Conservation (phyloP, 2,888 invertebrate species). For the Lithophane leautieri region DNA sequence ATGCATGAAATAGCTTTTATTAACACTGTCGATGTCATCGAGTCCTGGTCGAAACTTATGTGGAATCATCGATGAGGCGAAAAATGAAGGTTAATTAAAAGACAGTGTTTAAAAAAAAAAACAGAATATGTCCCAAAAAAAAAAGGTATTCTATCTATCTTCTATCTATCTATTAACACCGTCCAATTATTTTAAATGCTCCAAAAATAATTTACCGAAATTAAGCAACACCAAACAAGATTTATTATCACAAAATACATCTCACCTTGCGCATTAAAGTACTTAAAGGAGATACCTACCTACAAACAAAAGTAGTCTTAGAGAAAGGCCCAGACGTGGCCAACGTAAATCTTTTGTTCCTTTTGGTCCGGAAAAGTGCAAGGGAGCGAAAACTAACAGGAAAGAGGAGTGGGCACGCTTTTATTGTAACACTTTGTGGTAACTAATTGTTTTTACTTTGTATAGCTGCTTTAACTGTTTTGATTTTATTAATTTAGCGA, state of each 20-base stretch:
- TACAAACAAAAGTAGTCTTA: conserved; percentile 70
- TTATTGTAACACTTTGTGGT: conserved; percentile 78
- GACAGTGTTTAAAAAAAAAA: neutral
- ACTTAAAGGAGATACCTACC: conserved; percentile 59
- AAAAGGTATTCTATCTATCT: too few relatives aligned
- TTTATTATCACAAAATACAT: conserved; percentile 47
- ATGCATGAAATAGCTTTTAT: neutral
- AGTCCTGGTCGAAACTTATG: neutral
- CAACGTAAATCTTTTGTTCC: conserved; percentile 84
- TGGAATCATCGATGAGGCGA: neutral
- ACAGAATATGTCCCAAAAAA: neutral
- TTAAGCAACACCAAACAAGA: conserved; percentile 42
- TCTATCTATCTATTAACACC: too few relatives aligned
- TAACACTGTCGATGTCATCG: neutral
- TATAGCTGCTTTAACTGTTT: conserved; percentile 49
- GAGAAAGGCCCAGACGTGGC: conserved; percentile 78
- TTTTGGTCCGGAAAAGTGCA: conserved; percentile 83
- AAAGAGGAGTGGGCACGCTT: conserved; percentile 80
- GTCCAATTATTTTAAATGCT: neutral
- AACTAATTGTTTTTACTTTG: conserved; percentile 83
- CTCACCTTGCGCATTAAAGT: conserved; percentile 64
- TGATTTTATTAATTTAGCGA: conserved; percentile 51
- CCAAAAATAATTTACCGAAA: conserved; percentile 17
- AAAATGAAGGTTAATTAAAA: neutral
- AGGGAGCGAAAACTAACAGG: conserved; percentile 85